These are phyloP conservation scores for Rhagophthalmus giganteus DNA, from an alignment of 2,888 invertebrate species.

Conservation along the genomic window DNA sequence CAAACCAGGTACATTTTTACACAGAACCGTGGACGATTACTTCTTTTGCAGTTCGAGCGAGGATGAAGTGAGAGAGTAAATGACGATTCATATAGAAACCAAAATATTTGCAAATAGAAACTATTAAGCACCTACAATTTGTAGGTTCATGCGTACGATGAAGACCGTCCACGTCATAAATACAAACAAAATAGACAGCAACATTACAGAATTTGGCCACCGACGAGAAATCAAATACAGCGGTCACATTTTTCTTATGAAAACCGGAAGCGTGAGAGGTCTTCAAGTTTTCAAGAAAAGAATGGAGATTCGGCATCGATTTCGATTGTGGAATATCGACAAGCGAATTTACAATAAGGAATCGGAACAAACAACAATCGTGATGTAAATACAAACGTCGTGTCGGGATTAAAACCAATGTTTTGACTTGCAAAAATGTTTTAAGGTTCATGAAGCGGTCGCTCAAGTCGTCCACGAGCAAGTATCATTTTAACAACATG, in stretches of 20 bases:
- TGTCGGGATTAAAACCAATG: background rate
- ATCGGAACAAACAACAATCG: background rate
- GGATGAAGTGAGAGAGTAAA: slow-evolving; percentile 21
- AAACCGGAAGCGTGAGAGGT: slow-evolving; percentile 19
- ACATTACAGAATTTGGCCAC: slow-evolving; percentile 8
- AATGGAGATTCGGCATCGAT: slow-evolving; percentile 12
- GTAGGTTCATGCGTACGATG: slow-evolving; percentile 24
- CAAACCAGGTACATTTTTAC: slow-evolving; percentile 19
- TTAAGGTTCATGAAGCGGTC: slow-evolving; percentile 15
- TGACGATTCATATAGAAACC: too few relatives aligned
- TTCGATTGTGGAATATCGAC: slow-evolving; percentile 17
- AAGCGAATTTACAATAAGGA: slow-evolving; percentile 4
- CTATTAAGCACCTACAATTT: background rate
- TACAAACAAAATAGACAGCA: slow-evolving; percentile 18
- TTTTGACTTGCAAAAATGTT: background rate
- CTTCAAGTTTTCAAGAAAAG: slow-evolving; percentile 11
- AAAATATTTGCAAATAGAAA: slow-evolving; percentile 1
- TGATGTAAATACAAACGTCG: slow-evolving; percentile 8
- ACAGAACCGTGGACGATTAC: slow-evolving; percentile 31
- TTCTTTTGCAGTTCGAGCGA: slow-evolving; percentile 24
- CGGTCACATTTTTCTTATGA: slow-evolving; percentile 21
- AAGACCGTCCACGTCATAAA: slow-evolving; percentile 14
- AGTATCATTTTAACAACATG: slow-evolving; percentile 14
- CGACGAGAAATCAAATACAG: slow-evolving; percentile 15
- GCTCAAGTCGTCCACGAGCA: slow-evolving; percentile 6